Evolutionary conservation across 1,140 invertebrate genomes (phyloP), one percentile per base, ranked within the genome.

Genomic region (Lasioglossum albipes): DNA sequence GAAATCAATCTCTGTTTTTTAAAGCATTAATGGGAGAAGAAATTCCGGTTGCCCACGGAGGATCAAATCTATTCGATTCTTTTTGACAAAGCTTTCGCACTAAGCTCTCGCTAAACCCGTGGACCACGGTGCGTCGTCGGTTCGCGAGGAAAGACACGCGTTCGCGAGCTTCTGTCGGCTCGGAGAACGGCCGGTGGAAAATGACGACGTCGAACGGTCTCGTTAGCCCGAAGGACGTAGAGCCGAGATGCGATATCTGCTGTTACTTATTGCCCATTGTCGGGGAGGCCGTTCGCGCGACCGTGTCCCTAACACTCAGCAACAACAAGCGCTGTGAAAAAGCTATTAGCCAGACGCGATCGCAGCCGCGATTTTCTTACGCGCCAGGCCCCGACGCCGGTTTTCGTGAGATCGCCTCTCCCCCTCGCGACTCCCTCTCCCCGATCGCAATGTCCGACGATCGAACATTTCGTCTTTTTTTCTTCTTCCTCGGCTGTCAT

Each of bases 221-320:
- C 83, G 85, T 87, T 87, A 87, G 73, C 62, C 62, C 62, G 57
- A 72, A 59, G 59, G 57, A 81, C 83, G 74, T 7, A 69, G 77
- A 54, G 36, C 49, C 66, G 72, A 87, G 83, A 87, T 87, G 82
- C 82, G 82, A 83, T 87, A 81, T 77, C 82, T 79, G 70, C 62
- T 13, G 79, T 87, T 87, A 87, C 79, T 87, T 87, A 87, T 87
- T 84, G 85, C 83, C 86, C 72, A 87, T 87, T 87, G 86, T 87
- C 84, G 72, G 45, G n/a, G 57, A 70, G 45, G 62, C 65, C 20
- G 41, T 41, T 54, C 68, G 76, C 45, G 57, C 72, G 71, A 59
- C 65, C 72, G 49, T 71, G 41, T 62, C 77, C 67, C 73, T 80
- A 62, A 59, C 73, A 62, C 68, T 68, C 49, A 72, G 77, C 45